Base-by-base conservation (phyloP, 2,113 vertebrate genomes). In the Coptodon bakossiorum region DNA sequence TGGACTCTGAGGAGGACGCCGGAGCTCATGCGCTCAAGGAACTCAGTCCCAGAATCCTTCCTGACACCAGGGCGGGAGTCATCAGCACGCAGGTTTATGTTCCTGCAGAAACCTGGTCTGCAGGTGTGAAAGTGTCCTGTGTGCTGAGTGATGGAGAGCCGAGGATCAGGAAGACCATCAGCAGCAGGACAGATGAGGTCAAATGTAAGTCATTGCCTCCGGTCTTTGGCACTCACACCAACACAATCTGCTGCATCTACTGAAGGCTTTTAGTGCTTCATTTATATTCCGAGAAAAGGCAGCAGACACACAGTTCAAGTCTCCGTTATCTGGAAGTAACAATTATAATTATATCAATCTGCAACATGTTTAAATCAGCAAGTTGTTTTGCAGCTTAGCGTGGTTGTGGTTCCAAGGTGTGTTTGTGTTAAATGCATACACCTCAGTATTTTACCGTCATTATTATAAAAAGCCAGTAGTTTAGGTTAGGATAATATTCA, bases 171-270 rank as follows among this genome's bases (percentile, higher is more conserved):
- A 66, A 8, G 61, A 66, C 61, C 34, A 38, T 66, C 61, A 22
- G 34, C 61, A 66, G 61, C 61, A 0, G 61, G 61, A 38, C 34
- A 66, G 19, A 38, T 38, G 61, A n/a, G 34, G 34, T 66, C 19
- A 66, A 13, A 36, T 2, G 34, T 66, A 38, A 66, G 61, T 66
- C 31, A 22, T n/a, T 38, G 34, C 13, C 27, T 59, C 27, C 0
- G 16, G 0, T 2, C 31, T 38, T 38, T 66, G 34, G 0, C 7
- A 66, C 1, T 34, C 9, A 63, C 61, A 38, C 0, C 61, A 66
- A n/a, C 34, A 66, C 34, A 22, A 6, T 66, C 19, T 66, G 48
- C 16, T 4, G 48, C 16, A 7, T 48, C 45, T 48, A 6, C 45
- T 48, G 31, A 66, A 66, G 31, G 31, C 31, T 63, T 36, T 36